Percentiles rank a stretch among this genome's conserved stretches.
phyloP scores from a whole-genome alignment of 92 coral and sea anemone species.

The Scolanthus callimorphus region DNA sequence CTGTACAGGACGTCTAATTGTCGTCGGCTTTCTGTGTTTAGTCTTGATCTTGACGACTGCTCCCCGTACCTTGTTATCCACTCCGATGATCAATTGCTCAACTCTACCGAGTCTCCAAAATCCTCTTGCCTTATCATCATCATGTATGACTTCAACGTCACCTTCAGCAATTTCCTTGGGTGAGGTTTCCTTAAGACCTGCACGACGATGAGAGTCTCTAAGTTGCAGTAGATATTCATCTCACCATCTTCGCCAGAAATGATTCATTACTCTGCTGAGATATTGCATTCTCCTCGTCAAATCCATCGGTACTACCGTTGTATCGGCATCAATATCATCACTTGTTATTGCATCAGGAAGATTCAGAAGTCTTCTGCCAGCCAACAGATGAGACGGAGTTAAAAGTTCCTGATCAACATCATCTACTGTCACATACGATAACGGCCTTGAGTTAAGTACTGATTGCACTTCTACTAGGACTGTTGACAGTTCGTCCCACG shows the following conservation, averaged over 20 bases:
- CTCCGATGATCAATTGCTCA: no score
- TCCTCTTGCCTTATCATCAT: slow-evolving; percentile 25
- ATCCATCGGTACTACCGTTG: no score
- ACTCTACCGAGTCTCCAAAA: slow-evolving; percentile 24
- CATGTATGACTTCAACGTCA: slow-evolving; percentile 29
- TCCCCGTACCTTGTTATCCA: slow-evolving; percentile 16
- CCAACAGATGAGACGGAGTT: slow-evolving; percentile 35
- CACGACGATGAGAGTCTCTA: no score
- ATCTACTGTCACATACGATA: slow-evolving; percentile 36
- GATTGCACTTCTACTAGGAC: slow-evolving; percentile 18
- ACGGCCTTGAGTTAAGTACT: slow-evolving; percentile 23
- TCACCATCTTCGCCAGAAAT: no score
- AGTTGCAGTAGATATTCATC: no score
- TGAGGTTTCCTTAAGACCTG: no score
- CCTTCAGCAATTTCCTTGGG: no score
- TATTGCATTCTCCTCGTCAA: no score
- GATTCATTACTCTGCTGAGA: no score
- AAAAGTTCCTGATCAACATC: slow-evolving; percentile 38
- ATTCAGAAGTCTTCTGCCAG: slow-evolving; percentile 19
- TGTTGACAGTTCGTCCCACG: slow-evolving; percentile 6
- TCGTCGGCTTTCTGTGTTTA: not conserved
- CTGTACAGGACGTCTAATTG: slow-evolving; percentile 10
- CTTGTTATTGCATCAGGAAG: no score
- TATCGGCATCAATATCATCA: no score
- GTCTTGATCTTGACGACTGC: slow-evolving; percentile 15